Conservation (phyloP, 2,113 vertebrate species). For the Synchiropus splendidus region DNA sequence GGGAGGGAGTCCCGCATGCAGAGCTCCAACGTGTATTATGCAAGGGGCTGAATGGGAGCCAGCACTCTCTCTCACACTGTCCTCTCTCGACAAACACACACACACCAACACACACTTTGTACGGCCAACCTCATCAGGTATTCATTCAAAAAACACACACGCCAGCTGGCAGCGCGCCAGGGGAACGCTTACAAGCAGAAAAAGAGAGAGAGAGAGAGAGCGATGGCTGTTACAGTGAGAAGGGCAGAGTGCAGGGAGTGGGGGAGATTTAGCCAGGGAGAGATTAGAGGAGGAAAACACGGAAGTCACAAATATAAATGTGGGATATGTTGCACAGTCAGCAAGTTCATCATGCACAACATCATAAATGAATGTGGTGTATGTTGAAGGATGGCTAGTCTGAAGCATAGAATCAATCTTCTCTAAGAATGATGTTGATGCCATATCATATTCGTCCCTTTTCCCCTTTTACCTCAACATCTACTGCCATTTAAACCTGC, state of each 20-base stretch:
- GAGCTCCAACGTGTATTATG: constrained; percentile 62
- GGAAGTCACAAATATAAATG: constrained; percentile 9
- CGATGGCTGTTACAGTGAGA: constrained; percentile 24
- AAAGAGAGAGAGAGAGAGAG: constrained; percentile 35
- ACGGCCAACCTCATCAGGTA: constrained; percentile 84
- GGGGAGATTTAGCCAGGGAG: constrained; percentile 6
- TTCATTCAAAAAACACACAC: constrained; percentile 81
- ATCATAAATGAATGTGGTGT: too few species aligned
- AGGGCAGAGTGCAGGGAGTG: constrained; percentile 23
- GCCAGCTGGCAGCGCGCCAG: constrained; percentile 67
- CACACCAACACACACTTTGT: constrained; percentile 62
- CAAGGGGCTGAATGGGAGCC: constrained; percentile 63
- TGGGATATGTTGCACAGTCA: too few species aligned
- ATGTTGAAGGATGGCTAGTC: too few species aligned
- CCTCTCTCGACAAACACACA: constrained; percentile 17
- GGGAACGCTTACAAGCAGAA: constrained; percentile 49
- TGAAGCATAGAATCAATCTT: too few species aligned
- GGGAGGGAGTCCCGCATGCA: constrained; percentile 64
- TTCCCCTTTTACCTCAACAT: too few species aligned
- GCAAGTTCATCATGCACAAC: too few species aligned
- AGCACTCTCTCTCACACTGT: constrained; percentile 41
- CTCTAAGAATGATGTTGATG: too few species aligned
- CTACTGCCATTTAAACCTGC: too few species aligned
- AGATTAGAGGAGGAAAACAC: constrained; percentile 26
- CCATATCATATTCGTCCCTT: too few species aligned